Percentiles rank a stretch among this genome's conserved stretches.
These are phyloP conservation scores for Dinocampus coccinellae DNA, from an alignment of 2,888 invertebrate genomes.

Conservation along the genomic window DNA sequence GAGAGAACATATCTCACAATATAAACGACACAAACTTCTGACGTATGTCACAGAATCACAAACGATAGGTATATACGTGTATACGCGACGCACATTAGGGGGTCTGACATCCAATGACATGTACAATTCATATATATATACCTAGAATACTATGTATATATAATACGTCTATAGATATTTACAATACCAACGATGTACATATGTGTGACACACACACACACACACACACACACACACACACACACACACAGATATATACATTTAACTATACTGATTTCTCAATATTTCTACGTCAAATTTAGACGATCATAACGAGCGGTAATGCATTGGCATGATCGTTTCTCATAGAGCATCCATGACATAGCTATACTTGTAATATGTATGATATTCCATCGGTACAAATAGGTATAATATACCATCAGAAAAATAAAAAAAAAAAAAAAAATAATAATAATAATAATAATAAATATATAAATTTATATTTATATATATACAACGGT, in stretches of 20 bases:
- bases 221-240: too few species aligned
- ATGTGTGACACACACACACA: neutral
- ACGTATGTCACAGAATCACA: constrained; percentile 33
- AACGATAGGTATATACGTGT: neutral
- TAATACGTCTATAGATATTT: constrained; percentile 12
- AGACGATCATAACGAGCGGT: constrained; percentile 26
- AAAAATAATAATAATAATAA: neutral
- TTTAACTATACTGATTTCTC: constrained; percentile 51
- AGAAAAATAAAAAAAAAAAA: neutral
- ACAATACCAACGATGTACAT: neutral
- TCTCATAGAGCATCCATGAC: constrained; percentile 22
- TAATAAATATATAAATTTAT: too few species aligned
- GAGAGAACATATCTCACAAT: constrained; percentile 11
- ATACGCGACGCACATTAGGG: constrained; percentile 47
- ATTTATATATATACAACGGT: neutral
- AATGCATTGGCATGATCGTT: constrained; percentile 21
- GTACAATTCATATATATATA: constrained; percentile 55
- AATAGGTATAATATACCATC: neutral
- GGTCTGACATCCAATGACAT: constrained; percentile 54
- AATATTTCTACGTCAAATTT: constrained; percentile 51
- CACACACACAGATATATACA: neutral
- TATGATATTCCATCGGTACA: neutral
- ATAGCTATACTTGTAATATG: constrained; percentile 12
- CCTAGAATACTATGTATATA: constrained; percentile 20
- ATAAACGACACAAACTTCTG: constrained; percentile 21